phyloP scores from a whole-genome alignment of 2,113 vertebrate genomes.

The Malurus cyaneus region DNA sequence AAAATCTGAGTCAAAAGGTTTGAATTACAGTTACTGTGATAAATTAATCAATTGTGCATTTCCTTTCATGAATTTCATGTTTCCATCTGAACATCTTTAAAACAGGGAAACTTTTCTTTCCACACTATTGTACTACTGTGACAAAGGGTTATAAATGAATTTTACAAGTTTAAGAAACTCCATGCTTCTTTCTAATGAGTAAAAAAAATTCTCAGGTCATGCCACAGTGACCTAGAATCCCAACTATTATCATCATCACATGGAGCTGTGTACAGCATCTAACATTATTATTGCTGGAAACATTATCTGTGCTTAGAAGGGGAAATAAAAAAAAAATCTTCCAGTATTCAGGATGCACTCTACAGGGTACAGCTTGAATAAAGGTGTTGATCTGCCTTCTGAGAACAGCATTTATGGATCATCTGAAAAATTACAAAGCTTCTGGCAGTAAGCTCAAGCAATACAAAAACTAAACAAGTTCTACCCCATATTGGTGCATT shows the following conservation, averaged over 20 bases:
- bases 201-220: neutral
- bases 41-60: neutral
- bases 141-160: slow-evolving; percentile 9
- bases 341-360: neutral
- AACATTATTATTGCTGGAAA: slow-evolving; percentile 36
- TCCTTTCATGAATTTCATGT: neutral
- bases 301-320: neutral
- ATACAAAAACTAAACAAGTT: slow-evolving; percentile 18
- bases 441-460: neutral
- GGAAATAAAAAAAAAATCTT: slow-evolving; percentile 2
- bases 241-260: neutral
- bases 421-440: slow-evolving; percentile 10
- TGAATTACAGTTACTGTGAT: neutral
- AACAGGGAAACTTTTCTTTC: neutral
- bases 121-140: neutral
- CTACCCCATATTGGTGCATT: neutral
- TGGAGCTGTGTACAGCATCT: slow-evolving; percentile 16
- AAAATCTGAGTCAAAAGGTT: neutral
- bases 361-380: neutral
- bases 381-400: neutral
- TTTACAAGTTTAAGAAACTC: slow-evolving; percentile 37
- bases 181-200: slow-evolving; percentile 34
- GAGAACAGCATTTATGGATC: neutral
- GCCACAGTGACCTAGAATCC: neutral
- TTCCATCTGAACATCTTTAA: neutral